These are phyloP conservation scores for Euclidia mi DNA, from an alignment of 2,888 invertebrate species.

Conservation along the genomic window DNA sequence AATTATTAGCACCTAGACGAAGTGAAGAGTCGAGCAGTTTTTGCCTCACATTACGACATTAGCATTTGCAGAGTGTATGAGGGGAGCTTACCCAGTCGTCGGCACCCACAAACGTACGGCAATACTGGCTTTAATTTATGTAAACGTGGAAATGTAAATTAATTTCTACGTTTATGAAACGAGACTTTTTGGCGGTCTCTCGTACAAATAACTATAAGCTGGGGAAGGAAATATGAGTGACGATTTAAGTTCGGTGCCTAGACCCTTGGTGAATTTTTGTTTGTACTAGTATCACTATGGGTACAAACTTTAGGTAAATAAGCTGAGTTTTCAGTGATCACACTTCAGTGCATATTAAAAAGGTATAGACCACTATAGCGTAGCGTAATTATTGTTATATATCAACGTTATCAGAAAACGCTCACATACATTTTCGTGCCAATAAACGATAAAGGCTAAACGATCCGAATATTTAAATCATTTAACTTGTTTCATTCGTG, in stretches of 20 bases:
- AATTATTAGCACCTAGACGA: slow-evolving; percentile 74
- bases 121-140: slow-evolving; percentile 78
- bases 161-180: slow-evolving; percentile 79
- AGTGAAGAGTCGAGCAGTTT: slow-evolving; percentile 71
- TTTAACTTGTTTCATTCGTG: slow-evolving; percentile 3
- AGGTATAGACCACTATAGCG: no score
- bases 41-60: slow-evolving; percentile 78
- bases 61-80: slow-evolving; percentile 69
- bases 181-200: slow-evolving; percentile 72
- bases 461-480: slow-evolving; percentile 7
- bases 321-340: no score
- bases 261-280: no score
- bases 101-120: slow-evolving; percentile 66
- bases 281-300: not conserved
- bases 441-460: slow-evolving; percentile 6
- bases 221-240: slow-evolving; percentile 36
- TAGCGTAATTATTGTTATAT: no score
- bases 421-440: not conserved
- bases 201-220: slow-evolving; percentile 62
- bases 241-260: not conserved
- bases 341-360: no score
- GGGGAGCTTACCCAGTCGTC: slow-evolving; percentile 47
- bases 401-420: not conserved
- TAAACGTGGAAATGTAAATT: slow-evolving; percentile 83
- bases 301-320: no score